These are phyloP conservation scores for Cnemophilus loriae DNA, from an alignment of 2,113 vertebrate genomes.

Conservation along the genomic window DNA sequence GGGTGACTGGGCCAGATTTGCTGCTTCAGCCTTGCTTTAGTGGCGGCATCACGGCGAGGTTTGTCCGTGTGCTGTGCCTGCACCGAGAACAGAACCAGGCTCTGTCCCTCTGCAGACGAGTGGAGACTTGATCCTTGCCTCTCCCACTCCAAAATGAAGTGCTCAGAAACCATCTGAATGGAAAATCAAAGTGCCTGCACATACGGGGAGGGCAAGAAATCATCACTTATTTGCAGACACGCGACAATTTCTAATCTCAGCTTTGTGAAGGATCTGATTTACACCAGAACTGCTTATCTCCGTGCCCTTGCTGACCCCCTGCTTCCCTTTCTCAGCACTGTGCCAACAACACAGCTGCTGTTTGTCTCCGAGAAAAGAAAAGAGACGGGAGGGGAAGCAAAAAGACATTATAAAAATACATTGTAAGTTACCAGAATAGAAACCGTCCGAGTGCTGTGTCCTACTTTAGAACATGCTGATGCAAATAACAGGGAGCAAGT, in stretches of 20 bases:
- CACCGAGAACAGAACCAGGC: background rate
- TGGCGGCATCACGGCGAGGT: accelerated
- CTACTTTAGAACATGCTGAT: conserved; percentile 38
- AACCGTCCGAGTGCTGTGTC: background rate
- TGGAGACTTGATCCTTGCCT: background rate
- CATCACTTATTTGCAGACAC: conserved; percentile 9
- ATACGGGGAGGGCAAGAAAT: conserved; percentile 2
- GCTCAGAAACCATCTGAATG: background rate
- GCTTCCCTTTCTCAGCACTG: conserved; percentile 23
- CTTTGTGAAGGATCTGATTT: conserved; percentile 39
- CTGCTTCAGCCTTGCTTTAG: background rate
- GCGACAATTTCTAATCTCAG: conserved; percentile 26
- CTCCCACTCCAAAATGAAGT: background rate
- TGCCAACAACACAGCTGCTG: conserved; percentile 59
- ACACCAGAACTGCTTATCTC: conserved; percentile 44
- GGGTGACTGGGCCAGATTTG: background rate
- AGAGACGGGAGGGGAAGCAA: background rate
- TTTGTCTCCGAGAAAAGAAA: conserved; percentile 43
- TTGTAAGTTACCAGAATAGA: conserved; percentile 37
- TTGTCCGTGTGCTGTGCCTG: background rate
- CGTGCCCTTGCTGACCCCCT: background rate
- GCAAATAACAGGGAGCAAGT: background rate
- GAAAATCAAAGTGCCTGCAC: background rate
- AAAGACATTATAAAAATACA: conserved; percentile 38
- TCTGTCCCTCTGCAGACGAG: background rate